Base-by-base conservation (phyloP, 1,140 invertebrate species). In the Hydropsyche tenuis region DNA sequence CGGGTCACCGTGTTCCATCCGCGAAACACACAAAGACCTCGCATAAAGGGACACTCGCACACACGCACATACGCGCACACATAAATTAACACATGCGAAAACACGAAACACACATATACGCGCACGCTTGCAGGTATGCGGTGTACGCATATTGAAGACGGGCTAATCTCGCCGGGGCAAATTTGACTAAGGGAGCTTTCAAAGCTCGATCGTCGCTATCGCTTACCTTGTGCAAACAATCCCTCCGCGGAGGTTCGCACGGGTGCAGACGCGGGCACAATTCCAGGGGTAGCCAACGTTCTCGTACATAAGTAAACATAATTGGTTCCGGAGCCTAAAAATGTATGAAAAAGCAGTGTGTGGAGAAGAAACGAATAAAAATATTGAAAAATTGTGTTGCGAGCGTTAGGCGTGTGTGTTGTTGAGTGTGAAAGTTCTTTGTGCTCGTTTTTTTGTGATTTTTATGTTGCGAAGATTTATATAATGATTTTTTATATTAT, bases 131-230 rank as follows among this genome's bases (percentile, higher is more conserved):
- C 30, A 37, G 30, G 9, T 9, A 37, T 37, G 9, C 30, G 9
- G 9, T 9, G 9, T 37, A 37, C 30, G 30, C 30, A 4, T 37
- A 66, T 66, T 66, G 63, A 45, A 42, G 63, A 66, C 63, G 20
- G 63, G 63, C 63, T 66, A 66, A 66, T 66, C 63, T 66, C 27
- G 63, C 16, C 27, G 42, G 63, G 63, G 63, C 63, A 66, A 66
- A 66, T 66, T 66, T 66, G 63, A 66, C 30, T 43, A 66, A 43
- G 63, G 63, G 63, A 43, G 63, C 63, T 46, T 66, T 66, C 30
- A 46, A 66, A 66, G 63, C 30, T 18, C 18, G 37, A 27, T 16
- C 37, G 60, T 37, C 63, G 30, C 30, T 23, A 66, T 43, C 30
- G 63, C 42, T 66, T 46, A 46, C 30, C 63, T 66, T 46, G 20